Percentiles rank a stretch among this genome's conserved stretches.
Conservation (phyloP, 1,140 invertebrate genomes). For the Drosophila ambigua region DNA sequence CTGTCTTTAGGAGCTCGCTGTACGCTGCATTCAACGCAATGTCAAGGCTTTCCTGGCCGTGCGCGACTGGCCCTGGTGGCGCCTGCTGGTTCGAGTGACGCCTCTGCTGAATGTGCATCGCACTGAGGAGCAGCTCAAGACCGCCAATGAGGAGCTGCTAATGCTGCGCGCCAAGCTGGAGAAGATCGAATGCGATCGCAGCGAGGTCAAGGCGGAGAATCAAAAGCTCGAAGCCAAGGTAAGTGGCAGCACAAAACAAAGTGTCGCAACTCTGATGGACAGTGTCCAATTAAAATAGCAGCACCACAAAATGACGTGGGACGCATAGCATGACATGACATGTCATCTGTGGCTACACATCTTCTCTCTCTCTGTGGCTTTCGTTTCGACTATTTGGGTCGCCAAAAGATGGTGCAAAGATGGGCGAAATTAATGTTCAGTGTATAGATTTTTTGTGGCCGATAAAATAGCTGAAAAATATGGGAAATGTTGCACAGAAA, state of each 20-base stretch:
- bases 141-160: constrained; percentile 92
- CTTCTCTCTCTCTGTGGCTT: constrained; percentile 26
- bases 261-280: background rate
- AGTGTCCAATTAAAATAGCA: constrained; percentile 50
- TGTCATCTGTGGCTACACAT: constrained; percentile 34
- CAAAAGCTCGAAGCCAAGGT: constrained; percentile 96
- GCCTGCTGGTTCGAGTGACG: constrained; percentile 93
- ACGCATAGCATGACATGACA: constrained; percentile 39
- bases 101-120: constrained; percentile 96
- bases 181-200: constrained; percentile 93
- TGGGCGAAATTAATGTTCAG: constrained; percentile 17
- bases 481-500: no score
- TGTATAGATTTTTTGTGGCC: constrained; percentile 33
- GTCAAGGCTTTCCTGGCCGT: constrained; percentile 95
- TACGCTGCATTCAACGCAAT: constrained; percentile 96
- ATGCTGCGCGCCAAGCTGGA: constrained; percentile 92
- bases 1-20: constrained; percentile 90
- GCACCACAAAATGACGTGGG: constrained; percentile 26
- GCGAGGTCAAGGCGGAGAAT: constrained; percentile 93
- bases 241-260: constrained; percentile 76
- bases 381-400: constrained; percentile 57
- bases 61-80: constrained; percentile 98
- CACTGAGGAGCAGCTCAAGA: constrained; percentile 94
- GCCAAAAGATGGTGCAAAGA: constrained; percentile 22
- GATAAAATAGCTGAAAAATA: background rate